Evolutionary conservation across 1,140 invertebrate genomes (phyloP), one percentile per base, ranked within the genome.

Genomic region (Solen grandis): DNA sequence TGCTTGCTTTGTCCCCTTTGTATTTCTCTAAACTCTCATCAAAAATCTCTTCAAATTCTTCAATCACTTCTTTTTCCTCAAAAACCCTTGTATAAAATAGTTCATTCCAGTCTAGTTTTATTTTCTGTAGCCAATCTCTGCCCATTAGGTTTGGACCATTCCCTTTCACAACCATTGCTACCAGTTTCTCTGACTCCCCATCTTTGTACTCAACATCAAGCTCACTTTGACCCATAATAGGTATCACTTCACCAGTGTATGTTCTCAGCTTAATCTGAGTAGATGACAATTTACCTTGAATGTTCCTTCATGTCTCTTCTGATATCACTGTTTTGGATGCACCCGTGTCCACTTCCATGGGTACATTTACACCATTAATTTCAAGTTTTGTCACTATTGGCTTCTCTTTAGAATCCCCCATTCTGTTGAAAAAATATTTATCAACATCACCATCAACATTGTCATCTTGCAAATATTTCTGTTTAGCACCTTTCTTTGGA

Each of bases 231-330:
- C 78, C 82, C 57, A 81, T 29, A 0, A 77, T 36, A 22, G 38
- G 54, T 19, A 84, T 65, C n/a, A 50, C 29, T 29, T 82, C 73
- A 33, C 83, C 79, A 14, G 80, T 74, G 38, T 82, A 84, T 19
- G 83, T 78, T 31, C 46, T 63, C 5, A 84, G 54, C 46, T 77
- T 82, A 16, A 22, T 59, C 5, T 50, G n/a, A n/a, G n/a, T n/a
- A n/a, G n/a, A n/a, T n/a, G n/a, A n/a, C n/a, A n/a, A n/a, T n/a
- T n/a, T 73, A 35, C 41, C 35, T 41, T n/a, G 38, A 50, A 50
- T 72, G 55, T 22, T 16, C 22, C 22, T 62, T 57, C 35, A 22
- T 41, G 8, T 76, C 41, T n/a, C 54, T 35, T 25, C 35, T 60
- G 38, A 19, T 52, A 63, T 55, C 29, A 27, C 57, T 25, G n/a